Percentiles rank a stretch among this genome's conserved stretches.
These are phyloP conservation scores for Glyptemys insculpta DNA, from an alignment of 2,797 vertebrate genomes.

Conservation along the genomic window DNA sequence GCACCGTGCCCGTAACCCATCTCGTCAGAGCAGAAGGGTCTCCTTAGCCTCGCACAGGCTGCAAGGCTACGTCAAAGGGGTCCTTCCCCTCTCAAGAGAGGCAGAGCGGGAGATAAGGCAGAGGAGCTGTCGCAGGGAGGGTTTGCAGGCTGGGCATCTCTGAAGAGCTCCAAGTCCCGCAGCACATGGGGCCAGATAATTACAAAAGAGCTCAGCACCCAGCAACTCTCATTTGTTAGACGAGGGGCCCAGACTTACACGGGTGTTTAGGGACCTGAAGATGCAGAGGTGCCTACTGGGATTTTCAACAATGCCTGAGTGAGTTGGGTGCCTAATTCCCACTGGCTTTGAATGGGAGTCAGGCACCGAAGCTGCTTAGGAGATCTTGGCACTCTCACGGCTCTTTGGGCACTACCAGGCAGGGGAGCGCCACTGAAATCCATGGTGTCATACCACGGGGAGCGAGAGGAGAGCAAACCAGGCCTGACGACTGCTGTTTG, in stretches of 20 bases:
- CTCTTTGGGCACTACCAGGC: neutral
- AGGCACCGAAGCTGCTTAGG: neutral
- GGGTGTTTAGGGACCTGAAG: neutral
- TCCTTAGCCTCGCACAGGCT: neutral
- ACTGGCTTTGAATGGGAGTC: neutral
- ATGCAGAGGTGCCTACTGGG: neutral
- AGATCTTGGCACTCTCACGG: neutral
- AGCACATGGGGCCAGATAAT: too few relatives aligned
- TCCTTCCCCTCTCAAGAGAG: neutral
- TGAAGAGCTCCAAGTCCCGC: neutral
- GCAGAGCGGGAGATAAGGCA: neutral
- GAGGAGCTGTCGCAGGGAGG: neutral
- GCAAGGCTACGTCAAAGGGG: neutral
- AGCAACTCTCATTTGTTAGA: neutral
- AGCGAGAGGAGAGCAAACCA: neutral
- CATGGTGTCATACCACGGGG: neutral
- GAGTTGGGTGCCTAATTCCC: neutral
- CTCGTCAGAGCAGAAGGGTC: neutral
- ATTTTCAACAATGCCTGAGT: neutral
- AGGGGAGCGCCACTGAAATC: neutral
- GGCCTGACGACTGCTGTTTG: neutral
- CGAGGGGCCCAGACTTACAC: neutral
- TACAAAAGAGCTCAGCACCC: too few relatives aligned
- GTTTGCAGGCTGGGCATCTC: neutral
- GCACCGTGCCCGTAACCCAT: rapidly evolving